Conservation (phyloP, 2,888 invertebrate genomes). For the Chydorus sphaericus region DNA sequence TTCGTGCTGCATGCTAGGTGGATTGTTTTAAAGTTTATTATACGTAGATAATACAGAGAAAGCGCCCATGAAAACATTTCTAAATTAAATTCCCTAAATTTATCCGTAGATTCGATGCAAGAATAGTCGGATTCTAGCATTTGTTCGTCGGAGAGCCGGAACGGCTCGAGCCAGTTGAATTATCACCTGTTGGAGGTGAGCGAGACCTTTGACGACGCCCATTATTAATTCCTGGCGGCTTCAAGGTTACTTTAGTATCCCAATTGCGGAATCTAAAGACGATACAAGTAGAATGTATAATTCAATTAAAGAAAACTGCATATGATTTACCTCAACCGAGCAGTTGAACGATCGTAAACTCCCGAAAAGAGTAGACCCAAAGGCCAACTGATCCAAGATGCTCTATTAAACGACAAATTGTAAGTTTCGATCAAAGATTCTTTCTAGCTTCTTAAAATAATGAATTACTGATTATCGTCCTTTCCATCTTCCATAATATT, state of each 20-base stretch:
- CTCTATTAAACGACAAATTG: no score
- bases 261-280: slow-evolving; percentile 62
- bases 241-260: slow-evolving; percentile 68
- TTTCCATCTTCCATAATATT: neutral
- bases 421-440: neutral
- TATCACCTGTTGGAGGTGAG: neutral
- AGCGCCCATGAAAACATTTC: no score
- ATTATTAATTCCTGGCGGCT: slow-evolving; percentile 33
- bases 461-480: neutral
- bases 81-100: no score
- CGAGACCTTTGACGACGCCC: neutral
- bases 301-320: neutral
- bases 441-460: neutral
- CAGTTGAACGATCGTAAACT: slow-evolving; percentile 37
- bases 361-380: slow-evolving; percentile 74
- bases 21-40: no score
- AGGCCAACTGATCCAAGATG: slow-evolving; percentile 88
- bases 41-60: no score
- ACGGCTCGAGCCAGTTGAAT: neutral
- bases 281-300: neutral
- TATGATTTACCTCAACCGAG: neutral
- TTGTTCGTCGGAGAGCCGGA: no score
- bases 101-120: no score
- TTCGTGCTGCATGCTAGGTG: no score
- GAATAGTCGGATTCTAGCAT: no score